These are phyloP conservation scores for Pelobates fuscus DNA, from an alignment of 2,113 vertebrate genomes.

Conservation along the genomic window DNA sequence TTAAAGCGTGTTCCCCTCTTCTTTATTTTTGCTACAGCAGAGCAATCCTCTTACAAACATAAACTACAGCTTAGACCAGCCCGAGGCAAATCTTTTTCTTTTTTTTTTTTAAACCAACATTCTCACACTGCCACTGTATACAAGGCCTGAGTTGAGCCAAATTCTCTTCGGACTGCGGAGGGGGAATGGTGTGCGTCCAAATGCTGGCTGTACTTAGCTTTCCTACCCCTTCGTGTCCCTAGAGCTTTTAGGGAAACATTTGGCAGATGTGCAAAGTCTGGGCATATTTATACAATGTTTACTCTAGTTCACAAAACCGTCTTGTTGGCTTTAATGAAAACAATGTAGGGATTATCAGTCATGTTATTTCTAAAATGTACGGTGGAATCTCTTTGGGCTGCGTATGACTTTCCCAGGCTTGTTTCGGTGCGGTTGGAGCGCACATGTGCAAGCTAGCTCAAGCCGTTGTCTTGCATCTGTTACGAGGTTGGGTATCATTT, in stretches of 20 bases:
- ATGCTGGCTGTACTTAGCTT: constrained; percentile 67
- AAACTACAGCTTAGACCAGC: constrained; percentile 62
- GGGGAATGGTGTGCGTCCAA: constrained; percentile 66
- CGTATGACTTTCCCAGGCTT: not conserved
- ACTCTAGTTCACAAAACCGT: not conserved
- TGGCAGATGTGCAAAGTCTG: constrained; percentile 75
- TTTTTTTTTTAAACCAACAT: constrained; percentile 68
- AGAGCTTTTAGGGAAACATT: constrained; percentile 68
- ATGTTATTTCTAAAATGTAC: not conserved
- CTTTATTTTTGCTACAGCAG: not conserved
- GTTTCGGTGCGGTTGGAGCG: not conserved
- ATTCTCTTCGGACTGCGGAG: constrained; percentile 68
- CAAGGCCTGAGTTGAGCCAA: constrained; percentile 68
- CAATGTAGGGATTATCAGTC: constrained; percentile 17
- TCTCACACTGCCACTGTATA: constrained; percentile 74
- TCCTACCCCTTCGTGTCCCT: constrained; percentile 58
- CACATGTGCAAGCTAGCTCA: not conserved
- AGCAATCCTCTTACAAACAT: not conserved
- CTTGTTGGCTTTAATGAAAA: constrained; percentile 10
- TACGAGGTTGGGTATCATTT: not conserved
- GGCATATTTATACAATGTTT: constrained; percentile 53
- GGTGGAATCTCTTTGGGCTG: not conserved
- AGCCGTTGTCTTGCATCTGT: not conserved
- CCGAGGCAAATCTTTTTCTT: constrained; percentile 67
- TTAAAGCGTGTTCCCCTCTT: not conserved